Conservation (phyloP, 2,888 invertebrate species). For the Lordiphosa fenestrarum region DNA sequence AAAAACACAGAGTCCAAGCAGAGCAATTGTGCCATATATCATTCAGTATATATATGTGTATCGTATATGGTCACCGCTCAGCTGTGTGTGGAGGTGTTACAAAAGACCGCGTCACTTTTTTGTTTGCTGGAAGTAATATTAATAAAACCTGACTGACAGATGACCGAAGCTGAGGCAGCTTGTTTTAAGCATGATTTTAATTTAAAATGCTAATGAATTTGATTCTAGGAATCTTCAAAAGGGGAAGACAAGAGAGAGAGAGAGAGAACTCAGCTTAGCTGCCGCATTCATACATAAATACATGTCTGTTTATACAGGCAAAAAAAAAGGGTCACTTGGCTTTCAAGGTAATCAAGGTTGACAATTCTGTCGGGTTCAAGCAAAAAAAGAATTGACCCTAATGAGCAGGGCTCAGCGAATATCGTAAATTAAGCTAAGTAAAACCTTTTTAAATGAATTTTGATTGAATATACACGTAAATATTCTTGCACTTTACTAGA, state of each 20-base stretch:
- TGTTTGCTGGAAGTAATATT: neutral
- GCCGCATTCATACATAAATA: neutral
- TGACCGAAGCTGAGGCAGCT: slow-evolving; percentile 22
- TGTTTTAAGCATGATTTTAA: slow-evolving; percentile 46
- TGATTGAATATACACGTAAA: too few relatives aligned
- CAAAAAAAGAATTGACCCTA: slow-evolving; percentile 49
- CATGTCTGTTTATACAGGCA: neutral
- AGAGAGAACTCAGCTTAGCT: slow-evolving; percentile 36
- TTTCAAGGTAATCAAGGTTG: slow-evolving; percentile 63
- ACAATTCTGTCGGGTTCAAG: slow-evolving; percentile 31
- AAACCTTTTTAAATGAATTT: too few relatives aligned
- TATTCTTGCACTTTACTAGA: slow-evolving; percentile 13
- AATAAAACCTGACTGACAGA: slow-evolving; percentile 5
- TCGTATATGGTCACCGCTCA: slow-evolving; percentile 42
- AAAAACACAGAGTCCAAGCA: slow-evolving; percentile 15
- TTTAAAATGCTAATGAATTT: slow-evolving; percentile 58
- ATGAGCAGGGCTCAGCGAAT: slow-evolving; percentile 32
- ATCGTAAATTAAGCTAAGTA: neutral
- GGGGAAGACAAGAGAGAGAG: slow-evolving; percentile 10
- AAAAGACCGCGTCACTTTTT: slow-evolving; percentile 35
- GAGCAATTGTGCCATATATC: slow-evolving; percentile 42
- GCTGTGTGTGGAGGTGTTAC: slow-evolving; percentile 62
- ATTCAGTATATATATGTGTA: slow-evolving; percentile 12
- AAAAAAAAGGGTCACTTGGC: slow-evolving; percentile 46
- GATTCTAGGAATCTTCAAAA: slow-evolving; percentile 21